Evolutionary conservation across 2,797 vertebrate species (phyloP).

Genomic region (Synaphobranchus kaupii): DNA sequence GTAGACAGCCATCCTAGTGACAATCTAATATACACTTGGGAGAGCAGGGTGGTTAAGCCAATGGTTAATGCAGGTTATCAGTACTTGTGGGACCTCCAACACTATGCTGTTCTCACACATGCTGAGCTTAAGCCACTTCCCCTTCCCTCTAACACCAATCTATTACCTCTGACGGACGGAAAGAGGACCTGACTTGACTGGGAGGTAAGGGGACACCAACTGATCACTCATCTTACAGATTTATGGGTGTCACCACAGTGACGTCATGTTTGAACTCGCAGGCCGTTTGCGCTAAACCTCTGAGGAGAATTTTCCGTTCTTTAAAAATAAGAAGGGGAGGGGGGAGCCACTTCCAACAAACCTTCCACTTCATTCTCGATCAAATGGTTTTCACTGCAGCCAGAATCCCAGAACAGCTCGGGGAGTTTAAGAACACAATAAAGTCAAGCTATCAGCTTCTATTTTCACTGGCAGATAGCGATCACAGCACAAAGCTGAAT

Average conservation of each 20-base stretch:
- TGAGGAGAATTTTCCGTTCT: slow-evolving; percentile 17
- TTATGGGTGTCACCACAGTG: slow-evolving; percentile 34
- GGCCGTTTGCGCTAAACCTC: not conserved
- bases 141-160: slow-evolving; percentile 26
- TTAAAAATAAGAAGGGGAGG: slow-evolving; percentile 1
- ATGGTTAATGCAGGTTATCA: slow-evolving; percentile 12
- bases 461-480: slow-evolving; percentile 27
- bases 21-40: not conserved
- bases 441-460: slow-evolving; percentile 24
- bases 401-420: slow-evolving; percentile 3
- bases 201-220: slow-evolving; percentile 39
- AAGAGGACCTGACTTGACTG: not conserved
- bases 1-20: slow-evolving; percentile 16
- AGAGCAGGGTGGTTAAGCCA: not conserved
- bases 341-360: not conserved
- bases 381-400: slow-evolving; percentile 15
- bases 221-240: slow-evolving; percentile 34
- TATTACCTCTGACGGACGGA: slow-evolving; percentile 24
- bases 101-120: slow-evolving; percentile 41
- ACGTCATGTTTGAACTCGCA: slow-evolving; percentile 38
- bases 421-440: slow-evolving; percentile 24
- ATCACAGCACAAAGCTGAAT: not conserved
- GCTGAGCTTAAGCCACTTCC: slow-evolving; percentile 32
- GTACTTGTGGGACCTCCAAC: slow-evolving; percentile 34
- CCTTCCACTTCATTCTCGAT: not conserved